Conservation (phyloP, 2,797 vertebrate genomes). For the Zenarchopterus dispar region DNA sequence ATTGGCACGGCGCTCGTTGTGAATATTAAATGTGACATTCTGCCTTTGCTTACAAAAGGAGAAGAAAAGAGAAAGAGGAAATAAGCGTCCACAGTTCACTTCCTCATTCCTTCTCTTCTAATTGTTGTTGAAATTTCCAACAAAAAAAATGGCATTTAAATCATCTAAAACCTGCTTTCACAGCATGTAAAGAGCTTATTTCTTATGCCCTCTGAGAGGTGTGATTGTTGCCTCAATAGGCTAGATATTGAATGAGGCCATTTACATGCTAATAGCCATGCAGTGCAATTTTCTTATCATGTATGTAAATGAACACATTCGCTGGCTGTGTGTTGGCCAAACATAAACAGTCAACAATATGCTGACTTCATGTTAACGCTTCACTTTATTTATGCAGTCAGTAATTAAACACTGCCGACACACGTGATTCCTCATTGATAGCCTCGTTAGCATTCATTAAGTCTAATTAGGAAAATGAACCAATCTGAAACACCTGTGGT, state of each 20-base stretch:
- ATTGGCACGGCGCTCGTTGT: constrained; percentile 58
- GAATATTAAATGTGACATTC: constrained; percentile 80
- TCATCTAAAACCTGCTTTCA: constrained; percentile 24
- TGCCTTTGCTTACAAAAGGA: constrained; percentile 42
- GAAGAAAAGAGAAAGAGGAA: constrained; percentile 21
- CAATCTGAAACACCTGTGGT: constrained; percentile 65
- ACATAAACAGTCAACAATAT: constrained; percentile 69
- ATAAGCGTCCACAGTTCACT: constrained; percentile 33
- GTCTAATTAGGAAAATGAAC: constrained; percentile 60
- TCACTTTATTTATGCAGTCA: constrained; percentile 67
- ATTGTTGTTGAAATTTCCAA: constrained; percentile 8
- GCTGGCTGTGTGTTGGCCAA: constrained; percentile 61
- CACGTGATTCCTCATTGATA: constrained; percentile 64
- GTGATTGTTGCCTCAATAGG: constrained; percentile 54
- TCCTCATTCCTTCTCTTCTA: constrained; percentile 27
- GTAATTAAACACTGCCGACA: constrained; percentile 79
- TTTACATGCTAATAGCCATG: constrained; percentile 75
- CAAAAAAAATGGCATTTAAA: constrained; percentile 38
- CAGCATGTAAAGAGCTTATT: constrained; percentile 23
- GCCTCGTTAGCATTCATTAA: constrained; percentile 77
- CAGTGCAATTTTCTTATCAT: constrained; percentile 70
- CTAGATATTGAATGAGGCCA: constrained; percentile 56
- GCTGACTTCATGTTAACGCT: constrained; percentile 67
- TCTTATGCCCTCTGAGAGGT: constrained; percentile 41
- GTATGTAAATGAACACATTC: constrained; percentile 73